Percentiles rank a stretch among this genome's conserved stretches.
phyloP scores from a whole-genome alignment of 2,888 invertebrate genomes.

The Osmoderma eremita region DNA sequence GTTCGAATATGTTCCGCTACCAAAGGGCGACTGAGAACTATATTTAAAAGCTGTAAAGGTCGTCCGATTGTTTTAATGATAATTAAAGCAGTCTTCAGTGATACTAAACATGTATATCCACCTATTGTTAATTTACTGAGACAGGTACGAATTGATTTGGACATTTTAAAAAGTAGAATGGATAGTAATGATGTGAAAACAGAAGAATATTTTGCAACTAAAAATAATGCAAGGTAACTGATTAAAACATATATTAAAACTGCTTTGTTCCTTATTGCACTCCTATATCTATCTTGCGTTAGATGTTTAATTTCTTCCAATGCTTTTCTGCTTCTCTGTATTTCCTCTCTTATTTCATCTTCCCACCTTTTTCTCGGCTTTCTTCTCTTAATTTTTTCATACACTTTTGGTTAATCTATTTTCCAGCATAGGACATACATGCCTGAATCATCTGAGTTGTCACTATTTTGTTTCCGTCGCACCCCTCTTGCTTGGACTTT shows the following conservation, averaged over 20 bases:
- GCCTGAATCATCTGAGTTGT: too few species aligned
- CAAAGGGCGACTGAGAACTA: conserved; percentile 65
- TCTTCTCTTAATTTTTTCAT: too few species aligned
- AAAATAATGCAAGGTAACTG: conserved; percentile 21
- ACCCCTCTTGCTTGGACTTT: too few species aligned
- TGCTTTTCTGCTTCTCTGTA: too few species aligned
- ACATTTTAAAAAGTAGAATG: conserved; percentile 40
- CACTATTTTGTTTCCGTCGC: too few species aligned
- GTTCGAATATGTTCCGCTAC: conserved; percentile 63
- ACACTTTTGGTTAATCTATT: too few species aligned
- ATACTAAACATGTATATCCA: conserved; percentile 60
- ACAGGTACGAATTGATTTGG: conserved; percentile 55
- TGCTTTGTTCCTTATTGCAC: too few species aligned
- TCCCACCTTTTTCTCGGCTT: too few species aligned
- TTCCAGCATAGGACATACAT: too few species aligned
- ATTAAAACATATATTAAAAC: background rate
- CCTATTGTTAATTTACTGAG: conserved; percentile 62
- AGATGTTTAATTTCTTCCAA: too few species aligned
- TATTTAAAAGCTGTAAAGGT: conserved; percentile 64
- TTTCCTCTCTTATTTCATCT: too few species aligned
- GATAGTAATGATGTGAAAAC: background rate
- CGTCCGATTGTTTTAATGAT: conserved; percentile 65
- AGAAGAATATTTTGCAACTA: conserved; percentile 15
- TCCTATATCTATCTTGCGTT: too few species aligned
- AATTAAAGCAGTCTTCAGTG: conserved; percentile 66